A percentile compares a stretch with the other conserved stretches of the same genome.
These are phyloP conservation scores for Xenotilapia leptura DNA, from an alignment of 2,113 vertebrate genomes.

Conservation along the genomic window DNA sequence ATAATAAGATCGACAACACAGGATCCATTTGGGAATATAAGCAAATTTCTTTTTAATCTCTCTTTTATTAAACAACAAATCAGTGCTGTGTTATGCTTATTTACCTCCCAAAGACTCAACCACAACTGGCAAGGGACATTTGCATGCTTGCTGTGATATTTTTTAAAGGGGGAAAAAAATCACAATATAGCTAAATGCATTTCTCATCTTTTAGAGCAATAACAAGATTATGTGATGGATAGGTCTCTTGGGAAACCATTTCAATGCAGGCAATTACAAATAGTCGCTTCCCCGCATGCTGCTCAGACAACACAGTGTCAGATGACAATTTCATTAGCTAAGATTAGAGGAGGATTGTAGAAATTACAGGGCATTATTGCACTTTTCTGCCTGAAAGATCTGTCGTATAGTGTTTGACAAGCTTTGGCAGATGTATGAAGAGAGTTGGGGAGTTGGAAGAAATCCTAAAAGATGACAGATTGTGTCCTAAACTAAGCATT, in stretches of 20 bases:
- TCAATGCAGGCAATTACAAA: conserved; percentile 60
- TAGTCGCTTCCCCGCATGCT: conserved; percentile 43
- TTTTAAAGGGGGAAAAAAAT: conserved; percentile 15
- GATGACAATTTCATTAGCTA: conserved; percentile 73
- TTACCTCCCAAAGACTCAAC: neutral
- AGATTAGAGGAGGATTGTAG: conserved; percentile 62
- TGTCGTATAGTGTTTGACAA: conserved; percentile 19
- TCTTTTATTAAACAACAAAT: conserved; percentile 35
- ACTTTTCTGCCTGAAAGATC: conserved; percentile 48
- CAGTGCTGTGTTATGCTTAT: neutral
- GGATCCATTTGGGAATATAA: conserved; percentile 4
- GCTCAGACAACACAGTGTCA: conserved; percentile 51
- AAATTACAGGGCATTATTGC: conserved; percentile 62
- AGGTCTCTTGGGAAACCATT: conserved; percentile 47
- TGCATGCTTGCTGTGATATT: conserved; percentile 26
- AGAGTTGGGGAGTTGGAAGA: conserved; percentile 5
- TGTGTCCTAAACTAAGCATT: neutral
- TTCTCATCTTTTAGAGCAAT: conserved; percentile 51
- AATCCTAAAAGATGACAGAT: conserved; percentile 23
- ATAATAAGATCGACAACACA: neutral
- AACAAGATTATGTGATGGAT: conserved; percentile 65
- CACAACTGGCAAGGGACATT: conserved; percentile 20
- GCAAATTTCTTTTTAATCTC: conserved; percentile 33
- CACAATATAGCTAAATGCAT: conserved; percentile 52
- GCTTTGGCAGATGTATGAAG: conserved; percentile 36